These are phyloP conservation scores for Chironomus riparius DNA, from an alignment of 2,888 invertebrate genomes.

Conservation along the genomic window DNA sequence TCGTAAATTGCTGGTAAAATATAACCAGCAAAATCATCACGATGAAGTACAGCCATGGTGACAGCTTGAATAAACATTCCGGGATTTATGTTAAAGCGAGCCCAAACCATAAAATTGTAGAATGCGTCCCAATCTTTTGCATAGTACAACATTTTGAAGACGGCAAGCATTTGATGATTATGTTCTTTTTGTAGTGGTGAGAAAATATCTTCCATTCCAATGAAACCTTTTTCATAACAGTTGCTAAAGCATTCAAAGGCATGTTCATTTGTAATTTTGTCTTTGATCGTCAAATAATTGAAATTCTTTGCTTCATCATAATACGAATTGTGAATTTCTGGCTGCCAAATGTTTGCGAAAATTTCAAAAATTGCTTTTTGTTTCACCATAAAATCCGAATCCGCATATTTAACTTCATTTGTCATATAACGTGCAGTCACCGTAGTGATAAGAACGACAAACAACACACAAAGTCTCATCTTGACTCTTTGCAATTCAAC, in stretches of 20 bases:
- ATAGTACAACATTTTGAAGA: constrained; percentile 50
- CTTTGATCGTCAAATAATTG: background rate
- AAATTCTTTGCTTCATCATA: background rate
- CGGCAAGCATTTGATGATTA: constrained; percentile 45
- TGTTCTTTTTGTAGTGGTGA: constrained; percentile 40
- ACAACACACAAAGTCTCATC: background rate
- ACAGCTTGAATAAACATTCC: constrained; percentile 65
- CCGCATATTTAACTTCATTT: constrained; percentile 16
- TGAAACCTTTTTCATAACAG: constrained; percentile 36
- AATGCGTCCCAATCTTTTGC: constrained; percentile 54
- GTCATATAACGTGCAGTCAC: constrained; percentile 11
- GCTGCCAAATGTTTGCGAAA: constrained; percentile 12
- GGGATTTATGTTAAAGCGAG: constrained; percentile 60
- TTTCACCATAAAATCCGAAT: constrained; percentile 9
- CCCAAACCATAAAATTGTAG: constrained; percentile 49
- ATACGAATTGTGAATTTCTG: constrained; percentile 13
- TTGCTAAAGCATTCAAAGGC: constrained; percentile 17
- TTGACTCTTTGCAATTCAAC: background rate
- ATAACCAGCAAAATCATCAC: constrained; percentile 55
- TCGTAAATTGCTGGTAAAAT: constrained; percentile 65
- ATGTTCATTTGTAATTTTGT: constrained; percentile 2
- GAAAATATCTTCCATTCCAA: constrained; percentile 46
- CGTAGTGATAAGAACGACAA: background rate
- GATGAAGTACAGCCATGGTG: constrained; percentile 58
- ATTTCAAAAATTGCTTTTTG: constrained; percentile 21